These are phyloP conservation scores for Carpatolechia fugitivella DNA, from an alignment of 2,888 invertebrate species.

Conservation along the genomic window DNA sequence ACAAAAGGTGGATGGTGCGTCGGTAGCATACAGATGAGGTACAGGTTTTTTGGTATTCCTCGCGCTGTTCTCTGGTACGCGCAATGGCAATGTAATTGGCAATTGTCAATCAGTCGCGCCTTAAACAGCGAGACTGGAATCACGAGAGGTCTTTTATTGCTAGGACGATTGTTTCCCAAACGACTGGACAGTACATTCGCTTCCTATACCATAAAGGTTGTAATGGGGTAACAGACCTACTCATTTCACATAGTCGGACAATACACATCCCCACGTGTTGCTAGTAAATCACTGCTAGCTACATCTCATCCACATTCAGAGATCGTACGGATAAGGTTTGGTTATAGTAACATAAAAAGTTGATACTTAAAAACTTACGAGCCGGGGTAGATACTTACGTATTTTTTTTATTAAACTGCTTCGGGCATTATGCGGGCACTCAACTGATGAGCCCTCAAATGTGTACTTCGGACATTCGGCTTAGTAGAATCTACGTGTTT, in stretches of 20 bases:
- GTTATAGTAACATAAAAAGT: constrained; percentile 9
- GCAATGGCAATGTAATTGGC: constrained; percentile 66
- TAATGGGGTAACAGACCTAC: background rate
- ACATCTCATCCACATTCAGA: background rate
- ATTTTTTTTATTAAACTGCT: constrained; percentile 8
- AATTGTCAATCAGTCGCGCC: constrained; percentile 68
- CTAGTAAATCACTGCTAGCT: background rate
- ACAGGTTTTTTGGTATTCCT: constrained; percentile 57
- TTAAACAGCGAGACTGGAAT: constrained; percentile 46
- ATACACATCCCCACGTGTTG: background rate
- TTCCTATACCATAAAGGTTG: background rate
- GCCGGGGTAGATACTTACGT: background rate
- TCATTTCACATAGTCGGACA: background rate
- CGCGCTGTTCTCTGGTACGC: constrained; percentile 44
- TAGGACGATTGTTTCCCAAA: constrained; percentile 1
- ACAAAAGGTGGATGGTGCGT: constrained; percentile 65
- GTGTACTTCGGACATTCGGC: background rate
- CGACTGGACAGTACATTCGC: background rate
- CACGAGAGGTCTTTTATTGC: constrained; percentile 27
- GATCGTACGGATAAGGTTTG: constrained; percentile 6
- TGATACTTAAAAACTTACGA: background rate
- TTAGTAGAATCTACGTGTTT: constrained; percentile 13
- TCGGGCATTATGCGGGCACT: constrained; percentile 7
- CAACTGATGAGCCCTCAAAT: constrained; percentile 4
- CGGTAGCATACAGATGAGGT: constrained; percentile 68